Conservation (phyloP, 2,113 vertebrate genomes). For the Calidris pygmaea region DNA sequence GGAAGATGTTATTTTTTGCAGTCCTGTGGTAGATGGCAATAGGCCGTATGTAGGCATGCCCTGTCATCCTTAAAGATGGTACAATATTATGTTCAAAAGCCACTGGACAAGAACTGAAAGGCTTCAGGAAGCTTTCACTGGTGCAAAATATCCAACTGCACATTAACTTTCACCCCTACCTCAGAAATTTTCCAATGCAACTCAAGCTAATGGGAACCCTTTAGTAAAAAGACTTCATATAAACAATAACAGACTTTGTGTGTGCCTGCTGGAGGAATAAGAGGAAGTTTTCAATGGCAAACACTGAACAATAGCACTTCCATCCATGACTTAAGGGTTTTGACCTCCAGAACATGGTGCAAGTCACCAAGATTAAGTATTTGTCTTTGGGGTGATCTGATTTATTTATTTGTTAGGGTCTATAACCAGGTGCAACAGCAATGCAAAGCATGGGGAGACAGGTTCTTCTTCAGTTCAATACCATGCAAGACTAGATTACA, state of each 20-base stretch:
- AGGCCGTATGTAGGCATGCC: accelerated
- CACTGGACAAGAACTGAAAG: neutral
- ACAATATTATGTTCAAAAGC: neutral
- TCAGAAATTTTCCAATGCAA: neutral
- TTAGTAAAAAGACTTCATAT: neutral
- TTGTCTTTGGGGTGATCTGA: neutral
- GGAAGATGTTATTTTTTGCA: neutral
- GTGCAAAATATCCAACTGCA: neutral
- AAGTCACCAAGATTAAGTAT: neutral
- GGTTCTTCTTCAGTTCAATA: neutral
- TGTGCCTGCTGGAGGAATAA: neutral
- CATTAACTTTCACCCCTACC: neutral
- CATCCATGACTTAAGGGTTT: neutral
- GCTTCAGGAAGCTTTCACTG: neutral
- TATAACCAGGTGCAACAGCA: neutral
- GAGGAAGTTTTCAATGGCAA: neutral
- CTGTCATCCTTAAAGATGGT: neutral
- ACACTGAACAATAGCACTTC: neutral
- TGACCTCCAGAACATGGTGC: accelerated
- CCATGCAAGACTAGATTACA: neutral
- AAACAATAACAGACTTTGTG: neutral
- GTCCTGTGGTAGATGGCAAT: neutral
- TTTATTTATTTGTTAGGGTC: neutral
- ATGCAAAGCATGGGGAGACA: neutral
- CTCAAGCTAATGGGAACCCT: neutral